Evolutionary conservation across 2,113 vertebrate species (phyloP).

Genomic region (Bambusicola thoracicus): DNA sequence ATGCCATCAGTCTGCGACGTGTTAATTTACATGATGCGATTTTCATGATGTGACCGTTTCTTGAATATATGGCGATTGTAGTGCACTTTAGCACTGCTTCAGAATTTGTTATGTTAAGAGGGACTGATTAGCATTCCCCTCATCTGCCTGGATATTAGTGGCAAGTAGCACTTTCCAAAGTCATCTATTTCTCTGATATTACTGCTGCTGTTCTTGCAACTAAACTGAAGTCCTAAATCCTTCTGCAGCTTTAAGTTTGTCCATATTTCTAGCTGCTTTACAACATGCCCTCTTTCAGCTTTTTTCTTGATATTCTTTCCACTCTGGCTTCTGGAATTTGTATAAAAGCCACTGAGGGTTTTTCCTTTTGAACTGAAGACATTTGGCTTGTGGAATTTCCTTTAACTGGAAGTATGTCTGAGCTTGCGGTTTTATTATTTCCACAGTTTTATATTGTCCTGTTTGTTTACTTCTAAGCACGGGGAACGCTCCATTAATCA

Average conservation of each 20-base stretch:
- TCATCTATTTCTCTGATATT: background rate
- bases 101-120: background rate
- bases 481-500: slow-evolving; percentile 58
- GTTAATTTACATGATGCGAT: background rate
- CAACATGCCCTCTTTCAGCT: slow-evolving; percentile 2
- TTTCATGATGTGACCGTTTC: background rate
- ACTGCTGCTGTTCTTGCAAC: background rate
- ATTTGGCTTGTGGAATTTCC: slow-evolving; percentile 72
- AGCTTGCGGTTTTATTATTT: slow-evolving; percentile 74
- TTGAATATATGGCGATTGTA: background rate
- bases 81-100: background rate
- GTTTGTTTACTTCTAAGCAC: slow-evolving; percentile 70
- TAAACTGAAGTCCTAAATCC: slow-evolving; percentile 36
- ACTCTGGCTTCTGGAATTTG: slow-evolving; percentile 70
- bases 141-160: background rate
- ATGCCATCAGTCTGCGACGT: background rate
- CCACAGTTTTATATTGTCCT: slow-evolving; percentile 61
- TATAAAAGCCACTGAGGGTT: slow-evolving; percentile 56
- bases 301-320: slow-evolving; percentile 69
- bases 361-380: slow-evolving; percentile 70
- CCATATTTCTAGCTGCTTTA: slow-evolving; percentile 64
- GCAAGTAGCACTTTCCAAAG: background rate
- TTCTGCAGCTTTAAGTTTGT: slow-evolving; percentile 48
- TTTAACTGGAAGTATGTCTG: slow-evolving; percentile 73
- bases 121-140: background rate